Percentiles rank a stretch among this genome's conserved stretches.
Conservation (phyloP, 2,113 vertebrate species). For the Dendropsophus ebraccatus region DNA sequence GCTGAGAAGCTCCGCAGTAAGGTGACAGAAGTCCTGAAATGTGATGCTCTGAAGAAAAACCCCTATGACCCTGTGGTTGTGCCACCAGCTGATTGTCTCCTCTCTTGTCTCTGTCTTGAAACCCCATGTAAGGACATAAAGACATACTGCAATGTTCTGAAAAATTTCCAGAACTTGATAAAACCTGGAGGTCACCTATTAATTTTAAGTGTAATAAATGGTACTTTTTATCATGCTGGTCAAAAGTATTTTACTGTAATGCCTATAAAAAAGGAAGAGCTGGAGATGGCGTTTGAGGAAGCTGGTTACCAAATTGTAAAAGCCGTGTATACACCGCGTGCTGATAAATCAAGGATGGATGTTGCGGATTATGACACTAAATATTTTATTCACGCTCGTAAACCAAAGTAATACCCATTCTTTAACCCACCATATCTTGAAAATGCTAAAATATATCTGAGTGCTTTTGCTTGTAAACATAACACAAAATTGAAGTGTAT, state of each 20-base stretch:
- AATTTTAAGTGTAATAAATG: not conserved
- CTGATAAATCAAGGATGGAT: too few relatives aligned
- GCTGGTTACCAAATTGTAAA: too few relatives aligned
- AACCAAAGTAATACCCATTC: not conserved
- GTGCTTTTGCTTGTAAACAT: too few relatives aligned
- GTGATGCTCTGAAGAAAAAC: too few relatives aligned
- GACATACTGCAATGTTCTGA: not conserved
- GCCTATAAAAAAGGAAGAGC: not conserved
- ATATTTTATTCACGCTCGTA: constrained; percentile 13
- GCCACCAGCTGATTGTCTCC: not conserved
- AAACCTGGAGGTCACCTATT: constrained; percentile 14
- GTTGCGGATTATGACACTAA: constrained; percentile 58
- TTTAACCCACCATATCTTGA: too few relatives aligned
- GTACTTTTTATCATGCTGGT: not conserved
- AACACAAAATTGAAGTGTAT: too few relatives aligned
- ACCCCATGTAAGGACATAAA: not conserved
- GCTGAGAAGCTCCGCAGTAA: not conserved
- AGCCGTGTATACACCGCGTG: too few relatives aligned
- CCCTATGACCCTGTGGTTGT: too few relatives aligned
- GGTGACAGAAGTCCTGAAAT: not conserved
- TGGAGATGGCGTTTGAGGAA: not conserved
- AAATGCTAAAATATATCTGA: too few relatives aligned
- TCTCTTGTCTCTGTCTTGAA: constrained; percentile 8
- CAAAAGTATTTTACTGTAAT: not conserved
- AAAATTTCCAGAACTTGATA: not conserved